These are phyloP conservation scores for Meriones psammophilus DNA, from an alignment of 2,797 vertebrate genomes.

Conservation along the genomic window DNA sequence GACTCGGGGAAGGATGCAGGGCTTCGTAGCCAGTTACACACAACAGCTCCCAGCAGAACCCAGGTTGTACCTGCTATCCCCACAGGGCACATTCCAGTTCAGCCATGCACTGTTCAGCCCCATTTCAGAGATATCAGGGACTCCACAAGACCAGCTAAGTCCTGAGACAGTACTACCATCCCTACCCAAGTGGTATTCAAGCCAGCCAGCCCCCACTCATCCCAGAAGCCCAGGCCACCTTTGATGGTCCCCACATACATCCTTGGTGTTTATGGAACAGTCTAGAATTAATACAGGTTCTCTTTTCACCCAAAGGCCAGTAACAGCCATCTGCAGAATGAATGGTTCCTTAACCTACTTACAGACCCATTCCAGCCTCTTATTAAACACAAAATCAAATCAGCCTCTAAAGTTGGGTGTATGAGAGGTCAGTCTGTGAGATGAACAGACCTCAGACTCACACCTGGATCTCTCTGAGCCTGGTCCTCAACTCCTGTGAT, in stretches of 20 bases:
- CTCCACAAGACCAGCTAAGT: rapidly evolving
- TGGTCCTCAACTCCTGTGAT: background rate
- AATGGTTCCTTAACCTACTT: background rate
- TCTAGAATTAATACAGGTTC: background rate
- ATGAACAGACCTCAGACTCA: too few species aligned
- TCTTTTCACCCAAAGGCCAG: rapidly evolving
- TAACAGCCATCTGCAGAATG: background rate
- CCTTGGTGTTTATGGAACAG: background rate
- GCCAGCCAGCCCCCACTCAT: background rate
- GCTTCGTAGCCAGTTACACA: background rate
- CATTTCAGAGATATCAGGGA: rapidly evolving
- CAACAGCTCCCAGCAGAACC: too few species aligned
- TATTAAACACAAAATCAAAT: background rate
- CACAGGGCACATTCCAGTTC: background rate
- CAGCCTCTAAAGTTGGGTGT: background rate
- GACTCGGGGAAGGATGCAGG: rapidly evolving
- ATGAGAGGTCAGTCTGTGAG: rapidly evolving
- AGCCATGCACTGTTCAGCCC: rapidly evolving
- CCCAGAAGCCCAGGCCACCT: too few species aligned
- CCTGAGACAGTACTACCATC: rapidly evolving
- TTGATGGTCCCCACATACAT: background rate
- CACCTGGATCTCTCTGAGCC: background rate
- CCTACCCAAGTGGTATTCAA: background rate
- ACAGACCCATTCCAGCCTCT: background rate
- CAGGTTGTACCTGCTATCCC: background rate